A percentile compares a stretch with the other conserved stretches of the same genome.
Conservation (phyloP, 2,797 vertebrate species). For the Pantherophis alleghaniensis region DNA sequence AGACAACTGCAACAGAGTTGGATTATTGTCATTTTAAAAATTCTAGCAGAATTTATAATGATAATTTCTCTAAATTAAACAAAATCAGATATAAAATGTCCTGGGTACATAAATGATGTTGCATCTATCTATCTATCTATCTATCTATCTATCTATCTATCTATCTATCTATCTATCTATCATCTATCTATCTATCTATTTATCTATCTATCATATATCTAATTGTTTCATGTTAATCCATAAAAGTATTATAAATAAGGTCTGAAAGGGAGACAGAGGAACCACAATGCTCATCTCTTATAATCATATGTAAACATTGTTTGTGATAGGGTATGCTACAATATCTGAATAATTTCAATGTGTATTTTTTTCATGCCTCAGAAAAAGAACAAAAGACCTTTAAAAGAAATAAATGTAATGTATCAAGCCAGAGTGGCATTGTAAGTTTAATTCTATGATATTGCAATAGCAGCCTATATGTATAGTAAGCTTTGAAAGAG, state of each 20-base stretch:
- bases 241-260: slow-evolving; percentile 24
- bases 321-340: slow-evolving; percentile 13
- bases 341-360: slow-evolving; percentile 47
- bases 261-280: neutral
- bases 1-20: slow-evolving; percentile 14
- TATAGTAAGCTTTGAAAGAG: neutral
- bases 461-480: neutral
- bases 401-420: neutral
- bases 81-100: neutral
- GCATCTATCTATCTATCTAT: too few species aligned
- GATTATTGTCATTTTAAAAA: slow-evolving; percentile 53
- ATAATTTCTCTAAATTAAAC: slow-evolving; percentile 5
- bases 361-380: neutral
- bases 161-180: too few species aligned
- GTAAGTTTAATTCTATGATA: slow-evolving; percentile 26
- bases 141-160: too few species aligned
- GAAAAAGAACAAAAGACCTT: neutral
- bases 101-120: too few species aligned
- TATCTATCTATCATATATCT: too few species aligned
- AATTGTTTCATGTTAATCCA: slow-evolving; percentile 10
- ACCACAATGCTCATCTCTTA: slow-evolving; percentile 32
- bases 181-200: too few species aligned
- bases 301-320: slow-evolving; percentile 1
- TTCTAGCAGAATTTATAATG: neutral
- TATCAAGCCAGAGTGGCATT: slow-evolving; percentile 36